Evolutionary conservation across 2,797 vertebrate genomes (phyloP).

Genomic region (Acipenser ruthenus): DNA sequence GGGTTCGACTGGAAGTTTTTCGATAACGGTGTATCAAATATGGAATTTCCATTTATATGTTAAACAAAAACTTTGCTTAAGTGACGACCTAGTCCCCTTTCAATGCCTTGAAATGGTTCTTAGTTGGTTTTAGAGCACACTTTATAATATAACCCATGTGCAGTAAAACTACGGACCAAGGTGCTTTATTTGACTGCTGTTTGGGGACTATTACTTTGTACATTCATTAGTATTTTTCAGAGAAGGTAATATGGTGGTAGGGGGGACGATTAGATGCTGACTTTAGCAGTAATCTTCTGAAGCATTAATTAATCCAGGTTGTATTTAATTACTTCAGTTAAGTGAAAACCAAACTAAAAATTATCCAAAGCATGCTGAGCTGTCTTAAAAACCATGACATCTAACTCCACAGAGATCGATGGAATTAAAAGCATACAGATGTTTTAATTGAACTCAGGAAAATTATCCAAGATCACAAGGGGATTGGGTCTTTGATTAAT

Average conservation of each 20-base stretch:
- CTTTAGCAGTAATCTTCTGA: constrained; percentile 67
- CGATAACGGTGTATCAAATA: too few species aligned
- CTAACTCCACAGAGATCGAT: constrained; percentile 69
- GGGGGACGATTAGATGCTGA: constrained; percentile 46
- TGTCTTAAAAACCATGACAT: constrained; percentile 77
- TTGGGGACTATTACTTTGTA: too few species aligned
- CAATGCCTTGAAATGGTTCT: too few species aligned
- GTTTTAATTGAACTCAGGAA: constrained; percentile 77
- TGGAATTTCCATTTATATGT: too few species aligned
- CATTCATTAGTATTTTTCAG: too few species aligned
- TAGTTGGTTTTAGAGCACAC: too few species aligned
- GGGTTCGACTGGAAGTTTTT: too few species aligned
- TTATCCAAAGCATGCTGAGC: constrained; percentile 71
- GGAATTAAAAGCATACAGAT: constrained; percentile 76
- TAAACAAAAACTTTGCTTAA: too few species aligned
- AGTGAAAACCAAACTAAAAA: constrained; percentile 40
- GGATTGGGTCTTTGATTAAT: constrained; percentile 76
- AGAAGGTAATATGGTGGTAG: not conserved
- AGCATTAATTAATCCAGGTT: constrained; percentile 74
- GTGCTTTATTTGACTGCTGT: too few species aligned
- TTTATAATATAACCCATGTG: too few species aligned
- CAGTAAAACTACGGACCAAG: too few species aligned
- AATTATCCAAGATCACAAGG: constrained; percentile 67
- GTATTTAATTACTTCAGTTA: constrained; percentile 78
- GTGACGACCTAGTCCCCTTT: too few species aligned